Evolutionary conservation across 1,140 invertebrate genomes (phyloP), one percentile per base, ranked within the genome.

Genomic region (Penaeus chinensis): DNA sequence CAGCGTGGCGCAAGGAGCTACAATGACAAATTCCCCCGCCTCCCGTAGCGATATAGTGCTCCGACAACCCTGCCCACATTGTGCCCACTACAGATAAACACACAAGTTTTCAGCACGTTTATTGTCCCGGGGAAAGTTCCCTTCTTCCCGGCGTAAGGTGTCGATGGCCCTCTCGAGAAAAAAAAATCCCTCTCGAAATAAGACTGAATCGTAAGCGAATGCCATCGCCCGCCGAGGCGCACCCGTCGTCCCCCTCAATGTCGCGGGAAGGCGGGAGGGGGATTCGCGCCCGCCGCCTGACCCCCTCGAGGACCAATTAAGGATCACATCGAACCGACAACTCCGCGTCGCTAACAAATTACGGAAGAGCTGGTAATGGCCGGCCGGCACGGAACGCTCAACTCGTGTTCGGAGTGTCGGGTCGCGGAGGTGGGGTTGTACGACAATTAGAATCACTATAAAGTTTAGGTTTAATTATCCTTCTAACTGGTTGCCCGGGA

Each of bases 41-140:
- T 42, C 85, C 85, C 80, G 79, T 16, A 16, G 71, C 79, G 85
- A 87, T 87, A 87, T 87, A 87, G 85, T 87, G 80, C 85, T 87
- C 69, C 65, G 80, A 87, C 85, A 87, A 77, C 85, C 85, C 85
- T 87, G 85, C 80, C 80, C 85, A 87, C 85, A 87, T 87, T 87
- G 85, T 87, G 85, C 71, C 54, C 85, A 37, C 85, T 87, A 87
- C 69, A 87, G 85, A 87, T 87, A 87, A 87, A 87, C 85, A 87
- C 85, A 87, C 85, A 87, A 83, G 66, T 74, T 78, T 87, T 87
- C 85, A 87, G 69, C 85, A 87, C 85, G 80, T 69, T 77, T 82
- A 87, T 83, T 87, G 85, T 87, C 71, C 27, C 16, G 71, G 71
- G 42, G 24, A 37, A 74, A 74, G 71, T 37, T 37, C 42, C 42